Percentiles rank a stretch among this genome's conserved stretches.
Conservation (phyloP, 2,113 vertebrate genomes). For the Lagopus leucura region DNA sequence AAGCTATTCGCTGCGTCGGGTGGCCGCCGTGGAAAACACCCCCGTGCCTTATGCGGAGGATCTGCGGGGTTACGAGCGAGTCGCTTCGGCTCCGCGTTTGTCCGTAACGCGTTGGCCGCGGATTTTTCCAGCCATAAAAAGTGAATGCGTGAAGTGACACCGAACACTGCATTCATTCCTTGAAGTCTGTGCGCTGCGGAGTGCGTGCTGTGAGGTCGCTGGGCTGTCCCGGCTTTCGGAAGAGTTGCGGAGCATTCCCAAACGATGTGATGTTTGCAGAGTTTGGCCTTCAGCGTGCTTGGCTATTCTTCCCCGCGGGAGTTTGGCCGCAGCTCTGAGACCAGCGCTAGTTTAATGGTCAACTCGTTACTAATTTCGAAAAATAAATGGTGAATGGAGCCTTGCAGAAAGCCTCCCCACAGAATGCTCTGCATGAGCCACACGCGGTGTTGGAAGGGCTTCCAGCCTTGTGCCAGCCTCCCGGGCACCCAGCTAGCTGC, state of each 20-base stretch:
- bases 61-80: too few relatives aligned
- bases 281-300: background rate
- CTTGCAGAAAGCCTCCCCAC: background rate
- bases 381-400: conserved; percentile 25
- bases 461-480: background rate
- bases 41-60: too few relatives aligned
- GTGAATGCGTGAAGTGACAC: background rate
- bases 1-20: background rate
- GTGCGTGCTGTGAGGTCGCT: background rate
- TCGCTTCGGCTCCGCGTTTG: background rate
- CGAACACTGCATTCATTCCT: too few relatives aligned
- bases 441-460: background rate
- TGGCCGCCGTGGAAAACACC: too few relatives aligned
- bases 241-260: background rate
- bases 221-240: conserved; percentile 20
- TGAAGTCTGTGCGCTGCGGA: background rate
- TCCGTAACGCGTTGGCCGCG: background rate
- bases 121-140: background rate
- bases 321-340: background rate
- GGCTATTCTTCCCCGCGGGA: background rate
- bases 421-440: background rate
- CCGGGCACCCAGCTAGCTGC: background rate
- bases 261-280: background rate
- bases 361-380: conserved; percentile 32
- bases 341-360: background rate